Base-by-base conservation (phyloP, 2,113 vertebrate species). In the Empidonax alnorum region DNA sequence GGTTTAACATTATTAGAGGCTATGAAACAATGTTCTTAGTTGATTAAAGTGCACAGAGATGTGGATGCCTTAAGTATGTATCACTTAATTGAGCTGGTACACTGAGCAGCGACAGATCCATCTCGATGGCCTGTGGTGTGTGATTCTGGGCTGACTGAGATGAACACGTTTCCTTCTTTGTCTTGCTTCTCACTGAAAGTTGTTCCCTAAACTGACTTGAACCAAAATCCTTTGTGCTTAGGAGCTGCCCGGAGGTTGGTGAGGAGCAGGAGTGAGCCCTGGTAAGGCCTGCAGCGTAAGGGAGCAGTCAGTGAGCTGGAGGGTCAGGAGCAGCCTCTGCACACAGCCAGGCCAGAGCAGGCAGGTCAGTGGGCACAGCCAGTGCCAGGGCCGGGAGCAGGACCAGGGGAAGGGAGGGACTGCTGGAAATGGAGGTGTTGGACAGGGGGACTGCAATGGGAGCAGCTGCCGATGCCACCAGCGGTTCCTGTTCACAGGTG, bases 401-500 rank as follows among this genome's bases (percentile, higher is more conserved):
- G 46, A 4, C 63, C 35, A 0, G 12, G 35, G 11, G 14, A 42
- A 69, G 35, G 52, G 39, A 61, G 30, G 62, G 23, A 13, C 42
- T 41, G 79, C 62, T 71, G 62, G 66, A 13, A 41, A 55, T 10
- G 12, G 35, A 31, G 67, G 7, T 67, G 75, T 19, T 68, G 24
- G 55, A 42, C 47, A 55, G 1, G 16, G 16, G 58, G 46, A 15
- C 37, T 75, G 35, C 15, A 68, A 44, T 1, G 2, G 41, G 86
- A 78, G n/a, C 41, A 28, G 49, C 16, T 37, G 35, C 67, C 50
- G 5, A 24, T 62, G 44, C 30, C 27, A 4, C 14, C 0, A 0
- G 30, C n/a, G 56, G 31, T 47, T 17, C 9, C n/a, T 49, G 1
- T 39, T 30, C 20, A 3, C 17, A 27, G 20, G 59, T 39, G 47